Evolutionary conservation across 1,140 invertebrate species (phyloP).

Genomic region (Calliphora vicina): DNA sequence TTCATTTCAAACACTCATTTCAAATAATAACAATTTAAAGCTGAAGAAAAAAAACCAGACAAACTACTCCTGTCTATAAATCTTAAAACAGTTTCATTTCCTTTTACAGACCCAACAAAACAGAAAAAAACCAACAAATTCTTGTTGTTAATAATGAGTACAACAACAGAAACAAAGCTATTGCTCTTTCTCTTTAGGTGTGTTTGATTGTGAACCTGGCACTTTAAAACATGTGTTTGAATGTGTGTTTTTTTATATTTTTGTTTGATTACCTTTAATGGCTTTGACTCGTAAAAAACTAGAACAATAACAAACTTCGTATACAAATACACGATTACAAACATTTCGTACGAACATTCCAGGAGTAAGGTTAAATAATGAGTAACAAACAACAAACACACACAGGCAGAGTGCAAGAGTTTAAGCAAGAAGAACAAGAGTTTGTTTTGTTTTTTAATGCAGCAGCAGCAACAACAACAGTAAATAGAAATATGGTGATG

Average conservation of each 20-base stretch:
- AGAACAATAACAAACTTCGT: not conserved
- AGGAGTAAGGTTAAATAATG: too few species aligned
- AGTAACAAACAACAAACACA: too few species aligned
- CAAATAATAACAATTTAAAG: not conserved
- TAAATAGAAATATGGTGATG: too few species aligned
- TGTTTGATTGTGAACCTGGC: not conserved
- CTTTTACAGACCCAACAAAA: not conserved
- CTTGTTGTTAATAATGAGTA: not conserved
- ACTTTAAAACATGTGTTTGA: not conserved
- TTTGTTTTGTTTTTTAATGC: too few species aligned
- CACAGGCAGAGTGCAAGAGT: too few species aligned
- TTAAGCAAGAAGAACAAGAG: too few species aligned
- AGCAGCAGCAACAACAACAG: too few species aligned
- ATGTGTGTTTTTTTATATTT: not conserved
- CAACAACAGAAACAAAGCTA: not conserved
- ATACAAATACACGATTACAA: too few species aligned
- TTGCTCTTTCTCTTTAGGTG: not conserved
- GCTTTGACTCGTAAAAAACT: not conserved
- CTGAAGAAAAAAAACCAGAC: not conserved
- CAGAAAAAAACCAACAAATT: not conserved
- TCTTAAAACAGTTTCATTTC: conserved; percentile 6
- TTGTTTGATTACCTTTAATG: conserved; percentile 22
- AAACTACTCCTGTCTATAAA: conserved; percentile 5
- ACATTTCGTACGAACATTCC: too few species aligned
- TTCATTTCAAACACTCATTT: too few species aligned